Percentiles rank a stretch among this genome's conserved stretches.
Evolutionary conservation across 2,797 vertebrate species (phyloP).

Genomic region (Botia almorhae): DNA sequence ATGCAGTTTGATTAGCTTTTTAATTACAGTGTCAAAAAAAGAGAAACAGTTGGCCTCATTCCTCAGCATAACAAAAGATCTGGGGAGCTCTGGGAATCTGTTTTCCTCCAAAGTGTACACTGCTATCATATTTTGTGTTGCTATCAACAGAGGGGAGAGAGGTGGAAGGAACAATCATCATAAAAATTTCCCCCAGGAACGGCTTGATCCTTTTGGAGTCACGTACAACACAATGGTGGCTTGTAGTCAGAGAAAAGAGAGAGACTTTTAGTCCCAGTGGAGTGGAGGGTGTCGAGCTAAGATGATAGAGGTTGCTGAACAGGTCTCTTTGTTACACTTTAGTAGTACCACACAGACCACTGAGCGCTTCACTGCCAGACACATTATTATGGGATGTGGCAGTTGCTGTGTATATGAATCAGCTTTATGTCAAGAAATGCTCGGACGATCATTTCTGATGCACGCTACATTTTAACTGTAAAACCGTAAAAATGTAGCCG

Average conservation of each 20-base stretch:
- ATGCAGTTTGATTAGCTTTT: constrained; percentile 31
- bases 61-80: constrained; percentile 28
- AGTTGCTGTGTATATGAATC: constrained; percentile 7
- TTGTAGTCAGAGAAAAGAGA: constrained; percentile 57
- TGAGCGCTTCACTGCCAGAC: not conserved
- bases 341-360: not conserved
- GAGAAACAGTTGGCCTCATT: constrained; percentile 2
- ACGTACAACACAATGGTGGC: constrained; percentile 50
- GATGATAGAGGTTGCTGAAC: constrained; percentile 66
- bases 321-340: constrained; percentile 17
- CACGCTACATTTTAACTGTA: not conserved
- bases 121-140: constrained; percentile 51
- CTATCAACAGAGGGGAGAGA: constrained; percentile 40
- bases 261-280: constrained; percentile 51
- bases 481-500: too few relatives aligned
- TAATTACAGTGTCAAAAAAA: constrained; percentile 24
- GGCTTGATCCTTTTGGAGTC: constrained; percentile 60
- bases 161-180: constrained; percentile 52
- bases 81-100: constrained; percentile 30
- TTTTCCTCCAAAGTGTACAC: constrained; percentile 51
- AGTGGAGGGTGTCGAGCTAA: constrained; percentile 58
- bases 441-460: not conserved
- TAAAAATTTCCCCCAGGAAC: constrained; percentile 48
- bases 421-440: not conserved
- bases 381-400: not conserved